Conservation (phyloP, 2,113 vertebrate genomes). For the Pedionomus torquatus region DNA sequence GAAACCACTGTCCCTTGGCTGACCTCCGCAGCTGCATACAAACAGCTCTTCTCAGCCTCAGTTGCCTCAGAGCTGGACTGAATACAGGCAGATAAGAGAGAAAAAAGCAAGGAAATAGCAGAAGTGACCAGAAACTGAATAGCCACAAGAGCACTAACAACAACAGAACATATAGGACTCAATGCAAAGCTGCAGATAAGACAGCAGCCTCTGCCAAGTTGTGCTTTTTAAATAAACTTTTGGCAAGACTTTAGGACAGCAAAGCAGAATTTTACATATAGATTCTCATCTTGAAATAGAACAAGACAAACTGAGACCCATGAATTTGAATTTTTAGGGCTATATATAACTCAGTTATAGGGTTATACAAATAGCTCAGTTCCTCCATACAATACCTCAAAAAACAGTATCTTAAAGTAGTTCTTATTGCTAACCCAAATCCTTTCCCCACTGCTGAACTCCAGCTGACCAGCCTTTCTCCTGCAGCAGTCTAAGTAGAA, state of each 20-base stretch:
- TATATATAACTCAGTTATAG: neutral
- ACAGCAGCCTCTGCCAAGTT: neutral
- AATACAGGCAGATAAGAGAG: neutral
- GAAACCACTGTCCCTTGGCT: slow-evolving; percentile 13
- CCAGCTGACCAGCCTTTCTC: neutral
- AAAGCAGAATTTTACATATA: slow-evolving; percentile 7
- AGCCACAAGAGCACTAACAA: neutral
- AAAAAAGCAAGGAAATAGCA: neutral
- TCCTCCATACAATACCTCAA: neutral
- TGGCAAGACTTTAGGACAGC: neutral
- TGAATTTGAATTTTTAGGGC: neutral
- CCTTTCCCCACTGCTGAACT: neutral
- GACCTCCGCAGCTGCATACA: neutral
- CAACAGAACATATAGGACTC: neutral
- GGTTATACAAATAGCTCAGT: neutral
- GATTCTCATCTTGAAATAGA: slow-evolving; percentile 7
- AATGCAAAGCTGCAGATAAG: neutral
- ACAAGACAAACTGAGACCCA: neutral
- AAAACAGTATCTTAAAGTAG: neutral
- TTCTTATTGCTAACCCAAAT: neutral
- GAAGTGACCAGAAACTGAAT: neutral
- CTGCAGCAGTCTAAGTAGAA: neutral
- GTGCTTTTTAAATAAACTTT: slow-evolving; percentile 14
- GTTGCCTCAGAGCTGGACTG: neutral
- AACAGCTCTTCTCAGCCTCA: neutral